Percentiles rank a stretch among this genome's conserved stretches.
Conservation (phyloP, 2,797 vertebrate species). For the Pelobates cultripes region DNA sequence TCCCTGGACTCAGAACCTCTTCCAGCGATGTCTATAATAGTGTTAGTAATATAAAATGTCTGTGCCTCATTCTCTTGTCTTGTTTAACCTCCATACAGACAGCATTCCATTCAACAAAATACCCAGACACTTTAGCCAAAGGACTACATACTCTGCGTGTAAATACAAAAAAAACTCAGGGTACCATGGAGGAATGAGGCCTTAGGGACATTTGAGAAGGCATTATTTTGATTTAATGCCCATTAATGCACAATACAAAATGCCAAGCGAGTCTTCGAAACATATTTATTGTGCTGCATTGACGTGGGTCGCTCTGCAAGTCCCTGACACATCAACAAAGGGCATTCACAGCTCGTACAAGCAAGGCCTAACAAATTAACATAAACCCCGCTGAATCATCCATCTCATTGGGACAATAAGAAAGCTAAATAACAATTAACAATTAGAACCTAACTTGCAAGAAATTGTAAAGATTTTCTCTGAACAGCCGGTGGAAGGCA, state of each 20-base stretch:
- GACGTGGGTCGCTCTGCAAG: background rate
- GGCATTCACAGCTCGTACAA: constrained; percentile 14
- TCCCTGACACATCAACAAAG: constrained; percentile 14
- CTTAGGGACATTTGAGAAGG: background rate
- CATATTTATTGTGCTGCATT: constrained; percentile 23
- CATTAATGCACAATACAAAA: constrained; percentile 31
- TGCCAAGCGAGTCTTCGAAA: constrained; percentile 7
- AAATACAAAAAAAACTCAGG: background rate
- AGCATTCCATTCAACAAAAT: too few relatives aligned
- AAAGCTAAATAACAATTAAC: constrained; percentile 15
- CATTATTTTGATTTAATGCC: constrained; percentile 21
- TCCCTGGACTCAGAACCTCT: too few relatives aligned
- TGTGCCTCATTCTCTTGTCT: too few relatives aligned
- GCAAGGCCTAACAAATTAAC: constrained; percentile 11
- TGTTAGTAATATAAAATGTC: too few relatives aligned
- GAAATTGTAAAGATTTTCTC: background rate
- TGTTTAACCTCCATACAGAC: too few relatives aligned
- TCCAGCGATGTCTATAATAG: too few relatives aligned
- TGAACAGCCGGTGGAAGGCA: background rate
- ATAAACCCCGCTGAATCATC: background rate
- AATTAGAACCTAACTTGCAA: constrained; percentile 5
- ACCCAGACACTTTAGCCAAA: too few relatives aligned
- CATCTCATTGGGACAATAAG: constrained; percentile 7
- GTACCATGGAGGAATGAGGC: background rate
- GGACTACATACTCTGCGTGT: background rate